phyloP scores from a whole-genome alignment of 2,888 invertebrate genomes.

The Melanargia galathea region DNA sequence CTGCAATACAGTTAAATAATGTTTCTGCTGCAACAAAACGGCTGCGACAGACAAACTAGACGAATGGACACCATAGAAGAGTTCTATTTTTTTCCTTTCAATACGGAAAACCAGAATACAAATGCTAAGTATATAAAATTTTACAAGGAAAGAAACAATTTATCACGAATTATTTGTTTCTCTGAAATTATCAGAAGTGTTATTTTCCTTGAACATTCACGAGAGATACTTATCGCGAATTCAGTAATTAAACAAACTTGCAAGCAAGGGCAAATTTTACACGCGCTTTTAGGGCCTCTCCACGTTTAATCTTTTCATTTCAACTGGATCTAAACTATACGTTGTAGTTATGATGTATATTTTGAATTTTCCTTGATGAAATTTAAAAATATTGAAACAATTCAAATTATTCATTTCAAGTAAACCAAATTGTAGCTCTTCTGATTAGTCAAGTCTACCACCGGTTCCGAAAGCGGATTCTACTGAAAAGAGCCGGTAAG shows the following conservation, averaged over 20 bases:
- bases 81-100: not conserved
- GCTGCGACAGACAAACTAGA: no score
- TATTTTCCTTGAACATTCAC: constrained; percentile 23
- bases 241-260: constrained; percentile 15
- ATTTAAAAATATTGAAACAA: no score
- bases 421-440: no score
- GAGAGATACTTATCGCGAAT: constrained; percentile 23
- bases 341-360: no score
- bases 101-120: not conserved
- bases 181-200: constrained; percentile 17
- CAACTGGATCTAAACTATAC: not conserved
- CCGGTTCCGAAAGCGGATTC: no score
- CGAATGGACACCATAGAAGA: no score
- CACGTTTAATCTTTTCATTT: not conserved
- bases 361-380: no score
- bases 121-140: not conserved
- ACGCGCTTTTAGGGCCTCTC: not conserved
- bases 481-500: no score
- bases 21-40: no score
- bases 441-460: no score
- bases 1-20: no score
- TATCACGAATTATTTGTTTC: constrained; percentile 14
- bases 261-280: constrained; percentile 10
- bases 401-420: no score
- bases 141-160: constrained; percentile 8